A percentile compares a stretch with the other conserved stretches of the same genome.
These are phyloP conservation scores for Acleris sparsana DNA, from an alignment of 2,888 invertebrate genomes.

Conservation along the genomic window DNA sequence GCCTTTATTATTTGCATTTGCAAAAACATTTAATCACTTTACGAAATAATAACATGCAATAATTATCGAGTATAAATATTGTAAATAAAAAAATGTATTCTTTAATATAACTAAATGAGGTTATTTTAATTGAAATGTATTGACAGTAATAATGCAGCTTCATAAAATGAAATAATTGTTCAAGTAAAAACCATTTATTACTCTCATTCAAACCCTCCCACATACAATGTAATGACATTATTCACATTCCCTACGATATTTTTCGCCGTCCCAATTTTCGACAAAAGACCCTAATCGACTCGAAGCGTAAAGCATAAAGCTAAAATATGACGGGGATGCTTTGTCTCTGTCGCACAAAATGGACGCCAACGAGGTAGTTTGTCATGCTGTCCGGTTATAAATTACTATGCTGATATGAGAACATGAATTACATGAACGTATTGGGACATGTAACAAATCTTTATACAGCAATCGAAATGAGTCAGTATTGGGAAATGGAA, in stretches of 20 bases:
- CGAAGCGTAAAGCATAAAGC: constrained; percentile 41
- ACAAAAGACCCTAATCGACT: constrained; percentile 34
- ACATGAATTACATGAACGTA: constrained; percentile 2
- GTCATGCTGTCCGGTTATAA: constrained; percentile 37
- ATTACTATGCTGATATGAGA: constrained; percentile 26
- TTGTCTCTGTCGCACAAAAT: constrained; percentile 38
- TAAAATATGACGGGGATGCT: constrained; percentile 45
- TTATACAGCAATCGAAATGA: no score
- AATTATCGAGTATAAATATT: no score
- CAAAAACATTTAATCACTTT: no score
- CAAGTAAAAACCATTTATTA: constrained; percentile 22
- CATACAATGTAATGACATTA: constrained; percentile 33
- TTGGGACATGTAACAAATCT: background rate
- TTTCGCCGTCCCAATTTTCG: constrained; percentile 29
- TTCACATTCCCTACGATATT: constrained; percentile 29
- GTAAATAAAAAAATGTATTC: no score
- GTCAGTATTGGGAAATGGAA: no score
- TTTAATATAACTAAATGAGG: no score
- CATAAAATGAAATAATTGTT: background rate
- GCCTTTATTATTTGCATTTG: no score
- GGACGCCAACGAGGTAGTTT: constrained; percentile 34
- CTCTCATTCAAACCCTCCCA: constrained; percentile 11
- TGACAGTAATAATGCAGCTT: no score
- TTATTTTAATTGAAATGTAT: no score
- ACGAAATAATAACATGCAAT: no score